Percentiles rank a stretch among this genome's conserved stretches.
Evolutionary conservation across 2,797 vertebrate species (phyloP).

Genomic region (Dendrocincla tyrannina): DNA sequence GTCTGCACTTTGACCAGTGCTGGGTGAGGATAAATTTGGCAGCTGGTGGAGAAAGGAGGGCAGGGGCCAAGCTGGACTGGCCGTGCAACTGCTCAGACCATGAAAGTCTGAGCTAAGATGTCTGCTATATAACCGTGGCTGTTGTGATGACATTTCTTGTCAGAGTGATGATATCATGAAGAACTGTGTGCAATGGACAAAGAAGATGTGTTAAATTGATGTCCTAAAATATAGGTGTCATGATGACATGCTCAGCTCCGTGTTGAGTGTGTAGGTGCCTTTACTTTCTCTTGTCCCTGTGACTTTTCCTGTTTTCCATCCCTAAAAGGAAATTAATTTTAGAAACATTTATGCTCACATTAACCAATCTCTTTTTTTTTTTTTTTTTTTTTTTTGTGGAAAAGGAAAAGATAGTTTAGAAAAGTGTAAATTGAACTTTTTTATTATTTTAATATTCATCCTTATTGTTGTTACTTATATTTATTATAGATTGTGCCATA

Average conservation of each 20-base stretch:
- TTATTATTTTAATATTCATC: not conserved
- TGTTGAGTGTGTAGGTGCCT: not conserved
- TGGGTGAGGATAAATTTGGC: not conserved
- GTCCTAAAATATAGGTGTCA: not conserved
- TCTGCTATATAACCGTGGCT: not conserved
- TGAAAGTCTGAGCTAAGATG: not conserved
- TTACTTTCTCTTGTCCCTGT: not conserved
- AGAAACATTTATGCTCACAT: not conserved
- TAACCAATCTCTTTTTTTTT: not conserved
- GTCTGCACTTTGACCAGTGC: not conserved
- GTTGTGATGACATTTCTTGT: not conserved
- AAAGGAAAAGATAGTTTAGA: not conserved
- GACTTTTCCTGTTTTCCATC: not conserved
- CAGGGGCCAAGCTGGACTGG: not conserved
- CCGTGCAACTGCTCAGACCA: not conserved
- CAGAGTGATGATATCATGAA: too few relatives aligned
- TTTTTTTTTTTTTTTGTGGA: not conserved
- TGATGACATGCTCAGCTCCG: not conserved
- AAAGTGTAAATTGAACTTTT: not conserved
- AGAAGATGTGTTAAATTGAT: not conserved
- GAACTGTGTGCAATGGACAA: not conserved
- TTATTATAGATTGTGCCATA: not conserved
- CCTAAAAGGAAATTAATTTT: not conserved
- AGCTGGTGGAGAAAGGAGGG: not conserved
- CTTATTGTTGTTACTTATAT: not conserved